A percentile compares a stretch with the other conserved stretches of the same genome.
These are phyloP conservation scores for Leuctra nigra DNA, from an alignment of 2,888 invertebrate species.

Conservation along the genomic window DNA sequence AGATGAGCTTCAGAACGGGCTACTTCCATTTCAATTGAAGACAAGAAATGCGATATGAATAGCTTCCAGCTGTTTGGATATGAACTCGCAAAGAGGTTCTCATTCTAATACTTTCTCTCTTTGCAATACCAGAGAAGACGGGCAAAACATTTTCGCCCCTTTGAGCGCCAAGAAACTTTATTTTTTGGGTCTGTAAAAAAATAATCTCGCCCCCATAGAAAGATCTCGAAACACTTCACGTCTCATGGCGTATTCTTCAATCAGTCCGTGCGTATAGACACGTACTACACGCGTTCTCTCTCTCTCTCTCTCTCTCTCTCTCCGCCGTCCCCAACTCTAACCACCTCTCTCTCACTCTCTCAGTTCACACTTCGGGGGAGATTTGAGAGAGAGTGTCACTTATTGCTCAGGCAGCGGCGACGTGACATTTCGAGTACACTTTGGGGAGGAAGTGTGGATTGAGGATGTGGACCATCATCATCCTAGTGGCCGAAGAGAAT, in stretches of 20 bases:
- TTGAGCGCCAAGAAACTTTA: too few species aligned
- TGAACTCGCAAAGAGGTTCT: too few species aligned
- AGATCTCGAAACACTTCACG: not conserved
- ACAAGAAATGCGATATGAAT: too few species aligned
- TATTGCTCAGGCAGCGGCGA: constrained; percentile 1
- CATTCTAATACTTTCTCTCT: too few species aligned
- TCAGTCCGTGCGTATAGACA: constrained; percentile 3
- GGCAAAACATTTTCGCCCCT: too few species aligned
- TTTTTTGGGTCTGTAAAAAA: too few species aligned
- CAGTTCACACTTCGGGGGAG: constrained; percentile 7
- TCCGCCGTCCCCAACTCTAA: not conserved
- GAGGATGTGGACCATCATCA: not conserved
- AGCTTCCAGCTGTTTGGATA: too few species aligned
- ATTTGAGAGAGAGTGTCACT: constrained; percentile 12
- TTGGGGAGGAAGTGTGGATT: not conserved
- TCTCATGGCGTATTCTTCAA: constrained; percentile 9
- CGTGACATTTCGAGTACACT: constrained; percentile 5
- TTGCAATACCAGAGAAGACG: too few species aligned
- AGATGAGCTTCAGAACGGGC: too few species aligned
- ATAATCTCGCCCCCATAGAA: too few species aligned
- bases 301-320: not conserved
- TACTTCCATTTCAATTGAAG: too few species aligned
- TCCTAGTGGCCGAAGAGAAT: too few species aligned
- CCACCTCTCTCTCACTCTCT: not conserved
- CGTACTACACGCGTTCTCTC: constrained; percentile 1